A percentile compares a stretch with the other conserved stretches of the same genome.
Evolutionary conservation across 2,113 vertebrate genomes (phyloP).

Genomic region (Sapayoa aenigma): DNA sequence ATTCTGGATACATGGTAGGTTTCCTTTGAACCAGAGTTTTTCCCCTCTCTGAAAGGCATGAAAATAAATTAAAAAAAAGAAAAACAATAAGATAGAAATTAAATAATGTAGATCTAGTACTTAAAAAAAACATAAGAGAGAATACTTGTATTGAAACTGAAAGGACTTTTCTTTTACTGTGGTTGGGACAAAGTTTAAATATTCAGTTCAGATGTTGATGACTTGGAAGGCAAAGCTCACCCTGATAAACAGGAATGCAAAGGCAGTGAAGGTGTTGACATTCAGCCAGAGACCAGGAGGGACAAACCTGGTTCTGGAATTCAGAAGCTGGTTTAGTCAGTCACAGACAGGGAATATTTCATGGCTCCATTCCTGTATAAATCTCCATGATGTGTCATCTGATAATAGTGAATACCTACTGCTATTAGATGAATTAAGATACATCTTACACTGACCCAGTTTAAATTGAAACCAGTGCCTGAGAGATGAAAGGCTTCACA

Average conservation of each 20-base stretch:
- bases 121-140: not conserved
- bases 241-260: not conserved
- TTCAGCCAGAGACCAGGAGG: not conserved
- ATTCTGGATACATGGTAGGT: conserved; percentile 97
- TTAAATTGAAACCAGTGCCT: not conserved
- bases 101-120: not conserved
- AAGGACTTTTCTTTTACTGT: not conserved
- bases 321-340: not conserved
- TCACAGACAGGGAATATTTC: not conserved
- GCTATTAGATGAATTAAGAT: not conserved
- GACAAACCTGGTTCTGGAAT: not conserved
- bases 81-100: not conserved
- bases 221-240: not conserved
- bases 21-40: conserved; percentile 95
- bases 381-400: not conserved
- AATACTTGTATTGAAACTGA: not conserved
- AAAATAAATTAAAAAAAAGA: too few relatives aligned
- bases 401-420: not conserved
- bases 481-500: not conserved
- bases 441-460: not conserved
- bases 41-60: conserved; percentile 83
- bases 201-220: not conserved
- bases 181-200: not conserved
- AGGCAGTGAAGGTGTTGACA: not conserved
- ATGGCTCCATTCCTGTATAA: not conserved